Base-by-base conservation (phyloP, 2,113 vertebrate genomes). In the Neodontobutis hainanensis region DNA sequence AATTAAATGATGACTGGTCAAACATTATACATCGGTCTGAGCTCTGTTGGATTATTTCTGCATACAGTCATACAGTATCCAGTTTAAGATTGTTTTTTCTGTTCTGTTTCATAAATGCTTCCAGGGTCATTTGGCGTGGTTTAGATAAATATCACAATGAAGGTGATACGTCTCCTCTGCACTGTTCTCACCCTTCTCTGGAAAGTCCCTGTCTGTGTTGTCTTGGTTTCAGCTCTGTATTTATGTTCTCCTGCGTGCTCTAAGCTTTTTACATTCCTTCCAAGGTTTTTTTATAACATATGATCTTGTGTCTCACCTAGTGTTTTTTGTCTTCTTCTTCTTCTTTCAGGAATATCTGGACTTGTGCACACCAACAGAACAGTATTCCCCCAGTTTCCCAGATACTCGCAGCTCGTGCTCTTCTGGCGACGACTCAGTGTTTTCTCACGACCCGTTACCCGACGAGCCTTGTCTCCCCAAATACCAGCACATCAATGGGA, bases 351-450 rank as follows among this genome's bases (percentile, higher is more conserved):
- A 99, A 86, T 99, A 99, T 72, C 92, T 99, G 92, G 97, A 99
- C 88, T 94, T 99, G 82, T 96, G 95, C 42, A 94, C 94, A 55
- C 97, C 96, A 34, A 85, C 96, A 3, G 97, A 99, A 67, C 97
- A 98, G 91, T 99, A 99, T 88, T 99, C 97, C 32, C 97, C 97
- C 61, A 96, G 96, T 78, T 98, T 96, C 81, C 96, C 95, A 0
- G 97, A 98, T 92, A 97, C 96, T 0, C 95, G 95, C 78, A 99
- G 97, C 82, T 99, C 97, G 8, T 99, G 96, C 64, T 99, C 97
- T 73, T 99, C 97, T 7, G 97, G 97, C 35, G 97, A 99, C 6
- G 97, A 99, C 89, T 99, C 97, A 0, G 97, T 99, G 64, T 99
- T 99, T 84, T 97, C 95, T 73, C 94, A 97, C 0, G 97, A 99